Evolutionary conservation across 2,888 invertebrate species (phyloP).

Genomic region (Kuschelorhynchus macadamiae): DNA sequence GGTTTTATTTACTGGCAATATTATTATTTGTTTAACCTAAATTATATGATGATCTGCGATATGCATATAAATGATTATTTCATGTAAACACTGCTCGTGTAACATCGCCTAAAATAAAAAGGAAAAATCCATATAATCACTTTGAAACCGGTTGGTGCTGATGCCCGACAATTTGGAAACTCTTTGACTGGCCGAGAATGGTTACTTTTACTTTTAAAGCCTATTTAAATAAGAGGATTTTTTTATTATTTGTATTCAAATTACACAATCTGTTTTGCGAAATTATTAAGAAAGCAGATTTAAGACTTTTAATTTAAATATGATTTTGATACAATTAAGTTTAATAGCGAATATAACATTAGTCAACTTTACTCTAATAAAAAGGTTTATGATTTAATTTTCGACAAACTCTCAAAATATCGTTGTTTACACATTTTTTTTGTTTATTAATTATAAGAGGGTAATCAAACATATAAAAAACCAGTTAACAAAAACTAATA

Average conservation of each 20-base stretch:
- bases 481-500: no score
- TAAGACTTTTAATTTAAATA: conserved; percentile 1
- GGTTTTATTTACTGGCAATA: no score
- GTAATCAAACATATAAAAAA: no score
- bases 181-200: conserved; percentile 8
- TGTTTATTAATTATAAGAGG: no score
- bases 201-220: conserved; percentile 28
- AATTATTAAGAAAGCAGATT: conserved; percentile 16
- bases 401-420: no score
- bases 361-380: no score
- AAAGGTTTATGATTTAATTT: no score
- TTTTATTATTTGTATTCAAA: conserved; percentile 15
- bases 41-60: neutral
- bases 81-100: conserved; percentile 16
- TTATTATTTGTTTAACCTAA: no score
- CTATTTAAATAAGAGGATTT: conserved; percentile 9
- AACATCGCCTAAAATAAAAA: conserved; percentile 7
- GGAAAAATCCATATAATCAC: conserved; percentile 8
- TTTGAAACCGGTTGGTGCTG: conserved; percentile 17
- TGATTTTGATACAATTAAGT: neutral
- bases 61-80: conserved; percentile 13
- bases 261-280: conserved; percentile 26
- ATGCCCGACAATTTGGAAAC: conserved; percentile 18
- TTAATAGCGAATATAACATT: no score
- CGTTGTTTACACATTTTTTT: no score